These are phyloP conservation scores for Climacteris rufus DNA, from an alignment of 2,113 vertebrate species.

Conservation along the genomic window DNA sequence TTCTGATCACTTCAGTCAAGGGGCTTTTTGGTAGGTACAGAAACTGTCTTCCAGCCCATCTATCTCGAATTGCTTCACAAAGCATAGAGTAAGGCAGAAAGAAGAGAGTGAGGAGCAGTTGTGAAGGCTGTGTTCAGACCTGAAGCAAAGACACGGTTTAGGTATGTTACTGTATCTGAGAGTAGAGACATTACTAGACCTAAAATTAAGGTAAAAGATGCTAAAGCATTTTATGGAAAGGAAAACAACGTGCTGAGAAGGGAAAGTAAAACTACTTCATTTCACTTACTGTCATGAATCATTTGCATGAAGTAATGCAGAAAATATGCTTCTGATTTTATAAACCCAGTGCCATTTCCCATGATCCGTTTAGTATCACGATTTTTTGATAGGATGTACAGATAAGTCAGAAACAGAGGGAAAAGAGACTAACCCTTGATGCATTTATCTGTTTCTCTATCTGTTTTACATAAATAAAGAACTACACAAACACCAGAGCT, in stretches of 20 bases:
- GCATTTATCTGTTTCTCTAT: neutral
- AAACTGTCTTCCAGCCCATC: neutral
- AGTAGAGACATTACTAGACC: neutral
- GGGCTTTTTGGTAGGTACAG: neutral
- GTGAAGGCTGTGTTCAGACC: neutral
- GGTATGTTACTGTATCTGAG: neutral
- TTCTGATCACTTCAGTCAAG: fast-evolving
- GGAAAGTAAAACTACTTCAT: neutral
- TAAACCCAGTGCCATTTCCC: neutral
- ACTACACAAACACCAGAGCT: neutral
- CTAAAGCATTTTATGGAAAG: neutral
- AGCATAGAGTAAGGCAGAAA: neutral
- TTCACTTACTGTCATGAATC: neutral
- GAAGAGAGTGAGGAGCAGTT: neutral
- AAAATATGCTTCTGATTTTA: neutral
- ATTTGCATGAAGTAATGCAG: neutral
- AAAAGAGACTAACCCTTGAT: neutral
- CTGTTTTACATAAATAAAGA: neutral
- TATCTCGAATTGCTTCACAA: neutral
- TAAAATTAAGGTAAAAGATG: neutral
- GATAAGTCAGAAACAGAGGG: neutral
- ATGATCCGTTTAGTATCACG: neutral
- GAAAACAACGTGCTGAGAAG: neutral
- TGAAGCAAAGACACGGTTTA: neutral
- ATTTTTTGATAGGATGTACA: neutral